These are phyloP conservation scores for Argya squamiceps DNA, from an alignment of 2,797 vertebrate genomes.

Conservation along the genomic window DNA sequence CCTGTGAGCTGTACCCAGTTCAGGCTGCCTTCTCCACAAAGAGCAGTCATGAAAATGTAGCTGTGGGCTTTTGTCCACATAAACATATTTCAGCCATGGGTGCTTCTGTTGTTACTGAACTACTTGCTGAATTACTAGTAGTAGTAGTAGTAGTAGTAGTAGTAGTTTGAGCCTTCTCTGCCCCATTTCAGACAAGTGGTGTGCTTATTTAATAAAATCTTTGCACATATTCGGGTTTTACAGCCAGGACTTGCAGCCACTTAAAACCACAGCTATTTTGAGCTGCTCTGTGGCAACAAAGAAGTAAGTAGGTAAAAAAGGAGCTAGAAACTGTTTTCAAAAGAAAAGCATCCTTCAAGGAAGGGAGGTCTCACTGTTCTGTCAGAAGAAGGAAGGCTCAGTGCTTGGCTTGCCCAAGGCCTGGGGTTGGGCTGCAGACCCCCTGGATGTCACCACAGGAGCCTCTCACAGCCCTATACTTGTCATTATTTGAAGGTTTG, in stretches of 20 bases:
- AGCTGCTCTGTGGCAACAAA: background rate
- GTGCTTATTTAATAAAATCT: background rate
- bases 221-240: background rate
- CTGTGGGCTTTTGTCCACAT: background rate
- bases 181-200: background rate
- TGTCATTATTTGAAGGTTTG: background rate
- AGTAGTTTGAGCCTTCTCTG: background rate
- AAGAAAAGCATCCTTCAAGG: background rate
- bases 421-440: background rate
- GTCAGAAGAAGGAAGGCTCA: background rate
- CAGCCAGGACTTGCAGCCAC: background rate
- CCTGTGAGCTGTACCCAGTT: background rate
- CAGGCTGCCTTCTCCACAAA: background rate
- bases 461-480: background rate
- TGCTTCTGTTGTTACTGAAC: background rate
- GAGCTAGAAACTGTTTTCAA: background rate
- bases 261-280: background rate
- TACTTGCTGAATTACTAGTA: background rate
- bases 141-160: no score
- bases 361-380: background rate
- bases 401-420: background rate
- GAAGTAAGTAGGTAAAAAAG: background rate
- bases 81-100: background rate
- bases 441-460: background rate
- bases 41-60: background rate